Evolutionary conservation across 2,113 vertebrate genomes (phyloP), one percentile per base, ranked within the genome.

Genomic region (Bucco capensis): DNA sequence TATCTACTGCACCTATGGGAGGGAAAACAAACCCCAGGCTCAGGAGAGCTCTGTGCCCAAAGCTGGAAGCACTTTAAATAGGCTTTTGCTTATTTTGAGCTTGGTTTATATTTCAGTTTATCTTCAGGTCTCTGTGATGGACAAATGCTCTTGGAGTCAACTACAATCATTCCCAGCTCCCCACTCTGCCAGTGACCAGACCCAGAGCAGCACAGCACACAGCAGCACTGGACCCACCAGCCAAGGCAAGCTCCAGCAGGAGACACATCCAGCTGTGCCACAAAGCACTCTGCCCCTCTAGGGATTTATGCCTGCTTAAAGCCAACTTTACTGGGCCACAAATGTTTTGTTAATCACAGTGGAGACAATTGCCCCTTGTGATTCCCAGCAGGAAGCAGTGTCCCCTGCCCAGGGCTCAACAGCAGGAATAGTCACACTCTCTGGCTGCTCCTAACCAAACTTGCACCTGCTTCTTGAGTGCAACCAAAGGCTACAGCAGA

Each of bases 191-290:
- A 8, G 33, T 7, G 69, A 57, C 49, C 66, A 28, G 58, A 40
- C 18, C 30, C 5, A 3, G 47, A 19, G 37, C 22, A 38, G 5
- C 61, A 22, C 7, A 33, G 15, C 1, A 4, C 15, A 3, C 1
- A 0, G 6, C 42, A 30, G 53, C 60, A 31, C 42, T 0, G 0
- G 58, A 12, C 9, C 40, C 62, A 24, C 15, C n/a, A 24, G 67
- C 50, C 14, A 1, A 17, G 49, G 51, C 0, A 1, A 46, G 27
- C 14, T 17, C 69, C 40, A 18, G 38, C 24, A 47, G 79, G 35
- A n/a, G 62, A 47, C 1, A 9, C 6, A 3, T 8, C 19, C n/a
- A 2, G 0, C 1, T 8, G 14, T 24, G 42, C 31, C 42, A 33
- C 7, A 19, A 4, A 38, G 64, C 65, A 66, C 78, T 0, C 77